These are phyloP conservation scores for Drosophila nr. perissopoda DNA, from an alignment of 2,888 invertebrate genomes.

Conservation along the genomic window DNA sequence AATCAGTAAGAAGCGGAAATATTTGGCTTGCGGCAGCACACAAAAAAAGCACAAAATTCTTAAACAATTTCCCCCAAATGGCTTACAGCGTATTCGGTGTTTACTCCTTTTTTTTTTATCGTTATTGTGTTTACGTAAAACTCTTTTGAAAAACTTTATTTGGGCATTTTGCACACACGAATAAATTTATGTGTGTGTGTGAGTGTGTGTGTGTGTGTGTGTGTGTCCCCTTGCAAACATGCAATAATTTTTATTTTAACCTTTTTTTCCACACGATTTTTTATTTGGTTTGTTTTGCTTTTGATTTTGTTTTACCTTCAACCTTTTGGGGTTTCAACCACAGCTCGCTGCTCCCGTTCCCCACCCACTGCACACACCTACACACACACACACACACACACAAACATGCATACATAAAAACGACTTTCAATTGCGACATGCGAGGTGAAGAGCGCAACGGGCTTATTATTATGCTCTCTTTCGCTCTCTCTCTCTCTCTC, in stretches of 20 bases:
- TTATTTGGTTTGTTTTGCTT: slow-evolving; percentile 67
- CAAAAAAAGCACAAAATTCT: slow-evolving; percentile 33
- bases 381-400: slow-evolving; percentile 22
- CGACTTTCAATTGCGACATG: slow-evolving; percentile 79
- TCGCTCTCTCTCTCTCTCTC: slow-evolving; percentile 13
- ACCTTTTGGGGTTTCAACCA: slow-evolving; percentile 70
- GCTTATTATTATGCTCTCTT: slow-evolving; percentile 40
- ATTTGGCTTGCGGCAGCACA: background rate
- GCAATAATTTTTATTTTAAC: slow-evolving; percentile 58
- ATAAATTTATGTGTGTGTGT: slow-evolving; percentile 18
- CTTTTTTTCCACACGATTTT: slow-evolving; percentile 72
- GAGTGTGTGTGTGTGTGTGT: slow-evolving; percentile 6
- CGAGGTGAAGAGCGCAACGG: slow-evolving; percentile 57
- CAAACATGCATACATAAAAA: slow-evolving; percentile 26
- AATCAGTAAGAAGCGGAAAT: slow-evolving; percentile 12
- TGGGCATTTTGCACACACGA: slow-evolving; percentile 21
- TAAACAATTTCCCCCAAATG: slow-evolving; percentile 29
- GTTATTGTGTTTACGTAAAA: slow-evolving; percentile 31
- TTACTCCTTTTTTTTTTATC: background rate
- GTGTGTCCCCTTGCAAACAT: slow-evolving; percentile 47
- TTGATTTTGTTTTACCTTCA: slow-evolving; percentile 74
- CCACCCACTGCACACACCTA: slow-evolving; percentile 36
- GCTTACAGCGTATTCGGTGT: slow-evolving; percentile 23
- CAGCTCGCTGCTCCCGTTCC: slow-evolving; percentile 29
- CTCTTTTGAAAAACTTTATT: slow-evolving; percentile 48